These are phyloP conservation scores for Alcis repandata DNA, from an alignment of 2,888 invertebrate genomes.

Conservation along the genomic window DNA sequence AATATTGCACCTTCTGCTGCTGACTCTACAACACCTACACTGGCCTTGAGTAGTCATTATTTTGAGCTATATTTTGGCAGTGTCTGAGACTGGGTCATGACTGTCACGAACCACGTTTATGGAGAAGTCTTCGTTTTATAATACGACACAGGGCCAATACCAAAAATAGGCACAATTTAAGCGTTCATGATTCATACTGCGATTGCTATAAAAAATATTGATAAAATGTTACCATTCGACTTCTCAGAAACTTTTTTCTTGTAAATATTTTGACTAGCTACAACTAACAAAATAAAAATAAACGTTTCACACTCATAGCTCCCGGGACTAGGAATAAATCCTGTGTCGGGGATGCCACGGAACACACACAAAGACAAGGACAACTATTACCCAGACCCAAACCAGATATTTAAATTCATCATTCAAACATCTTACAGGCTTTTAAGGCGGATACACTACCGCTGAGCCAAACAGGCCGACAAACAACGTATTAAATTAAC, in stretches of 20 bases:
- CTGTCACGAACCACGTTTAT: conserved; percentile 4
- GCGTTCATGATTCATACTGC: conserved; percentile 14
- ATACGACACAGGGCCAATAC: conserved; percentile 14
- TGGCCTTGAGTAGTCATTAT: neutral
- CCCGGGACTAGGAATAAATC: too few species aligned
- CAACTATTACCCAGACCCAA: too few species aligned
- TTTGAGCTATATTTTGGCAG: conserved; percentile 21
- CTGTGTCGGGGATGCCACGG: too few species aligned
- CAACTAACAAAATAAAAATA: too few species aligned
- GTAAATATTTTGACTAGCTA: neutral
- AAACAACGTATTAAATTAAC: too few species aligned
- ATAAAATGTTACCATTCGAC: conserved; percentile 1
- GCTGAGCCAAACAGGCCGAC: too few species aligned
- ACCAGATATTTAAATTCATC: too few species aligned
- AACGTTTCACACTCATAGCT: too few species aligned
- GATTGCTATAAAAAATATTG: conserved; percentile 14
- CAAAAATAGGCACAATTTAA: conserved; percentile 16
- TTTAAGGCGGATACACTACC: too few species aligned
- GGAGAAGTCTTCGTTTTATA: conserved; percentile 14
- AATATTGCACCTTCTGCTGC: neutral
- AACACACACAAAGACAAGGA: too few species aligned
- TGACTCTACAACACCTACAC: neutral
- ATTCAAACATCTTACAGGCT: too few species aligned
- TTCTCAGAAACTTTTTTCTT: conserved; percentile 6
- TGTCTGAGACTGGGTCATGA: conserved; percentile 18